Percentiles rank a stretch among this genome's conserved stretches.
Evolutionary conservation across 2,113 vertebrate species (phyloP).

Genomic region (Nothocercus julius): DNA sequence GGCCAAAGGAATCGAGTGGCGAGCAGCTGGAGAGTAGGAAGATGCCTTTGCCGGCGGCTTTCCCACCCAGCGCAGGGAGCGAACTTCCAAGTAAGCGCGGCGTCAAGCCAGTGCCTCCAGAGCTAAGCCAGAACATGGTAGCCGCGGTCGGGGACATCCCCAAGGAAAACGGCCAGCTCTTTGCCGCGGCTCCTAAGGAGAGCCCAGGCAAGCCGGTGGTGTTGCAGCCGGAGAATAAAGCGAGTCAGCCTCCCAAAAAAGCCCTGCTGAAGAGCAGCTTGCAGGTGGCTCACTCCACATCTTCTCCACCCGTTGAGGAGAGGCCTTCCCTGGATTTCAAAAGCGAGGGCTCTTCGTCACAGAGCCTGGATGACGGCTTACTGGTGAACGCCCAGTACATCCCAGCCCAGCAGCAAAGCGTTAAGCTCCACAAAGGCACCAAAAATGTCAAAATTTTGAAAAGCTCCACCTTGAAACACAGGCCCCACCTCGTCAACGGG

Average conservation of each 20-base stretch:
- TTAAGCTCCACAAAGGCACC: conserved; percentile 76
- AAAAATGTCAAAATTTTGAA: conserved; percentile 78
- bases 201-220: not conserved
- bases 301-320: conserved; percentile 36
- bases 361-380: conserved; percentile 82
- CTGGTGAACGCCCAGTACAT: conserved; percentile 79
- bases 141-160: conserved; percentile 36
- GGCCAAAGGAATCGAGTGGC: conserved; percentile 68
- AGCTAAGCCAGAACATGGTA: not conserved
- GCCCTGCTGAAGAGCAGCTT: conserved; percentile 66
- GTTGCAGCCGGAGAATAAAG: conserved; percentile 71
- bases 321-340: conserved; percentile 75
- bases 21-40: conserved; percentile 79
- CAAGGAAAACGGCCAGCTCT: conserved; percentile 70
- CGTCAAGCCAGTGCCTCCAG: conserved; percentile 40
- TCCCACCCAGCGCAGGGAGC: not conserved
- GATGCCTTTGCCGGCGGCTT: conserved; percentile 2
- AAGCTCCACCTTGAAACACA: conserved; percentile 67
- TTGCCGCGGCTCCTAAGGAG: conserved; percentile 72
- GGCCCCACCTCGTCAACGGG: conserved; percentile 42
- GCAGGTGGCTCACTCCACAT: not conserved
- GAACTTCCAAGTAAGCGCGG: conserved; percentile 72
- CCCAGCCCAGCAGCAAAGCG: conserved; percentile 73
- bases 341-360: conserved; percentile 84
- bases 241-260: conserved; percentile 70